phyloP scores from a whole-genome alignment of 2,113 vertebrate genomes.

The Perca fluviatilis region DNA sequence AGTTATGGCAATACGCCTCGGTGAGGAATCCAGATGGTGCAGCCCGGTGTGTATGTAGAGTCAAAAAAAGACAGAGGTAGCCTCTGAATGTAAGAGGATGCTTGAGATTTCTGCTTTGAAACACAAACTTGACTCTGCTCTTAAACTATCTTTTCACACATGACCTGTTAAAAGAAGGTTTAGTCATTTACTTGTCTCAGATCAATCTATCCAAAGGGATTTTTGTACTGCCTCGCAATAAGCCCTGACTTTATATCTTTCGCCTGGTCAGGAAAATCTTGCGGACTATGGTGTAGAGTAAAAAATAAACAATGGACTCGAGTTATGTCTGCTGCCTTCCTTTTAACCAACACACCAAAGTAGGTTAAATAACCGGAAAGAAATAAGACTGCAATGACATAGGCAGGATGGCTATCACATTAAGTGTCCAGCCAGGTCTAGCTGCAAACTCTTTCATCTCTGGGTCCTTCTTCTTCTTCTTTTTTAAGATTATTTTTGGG shows the following conservation, averaged over 20 bases:
- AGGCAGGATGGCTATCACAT: conserved; percentile 60
- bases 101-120: conserved; percentile 10
- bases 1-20: conserved; percentile 42
- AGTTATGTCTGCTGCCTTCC: conserved; percentile 54
- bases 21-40: conserved; percentile 50
- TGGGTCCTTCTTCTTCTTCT: conserved; percentile 5
- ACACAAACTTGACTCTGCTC: conserved; percentile 33
- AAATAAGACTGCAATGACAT: conserved; percentile 51
- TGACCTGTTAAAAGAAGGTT: conserved; percentile 5
- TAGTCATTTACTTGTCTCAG: conserved; percentile 5
- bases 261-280: conserved; percentile 15
- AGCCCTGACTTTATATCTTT: conserved; percentile 22
- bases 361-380: conserved; percentile 33
- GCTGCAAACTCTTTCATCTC: background rate
- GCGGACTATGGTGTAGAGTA: conserved; percentile 2
- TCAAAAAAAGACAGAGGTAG: background rate
- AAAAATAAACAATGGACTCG: conserved; percentile 61
- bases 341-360: conserved; percentile 51
- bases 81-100: conserved; percentile 19
- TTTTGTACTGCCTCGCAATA: background rate
- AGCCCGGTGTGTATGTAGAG: background rate
- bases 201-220: background rate
- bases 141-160: background rate
- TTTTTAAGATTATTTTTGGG: too few species aligned
- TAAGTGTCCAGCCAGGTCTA: conserved; percentile 17